A percentile compares a stretch with the other conserved stretches of the same genome.
These are phyloP conservation scores for Pseudeuparius sepicola DNA, from an alignment of 2,888 invertebrate species.

Conservation along the genomic window DNA sequence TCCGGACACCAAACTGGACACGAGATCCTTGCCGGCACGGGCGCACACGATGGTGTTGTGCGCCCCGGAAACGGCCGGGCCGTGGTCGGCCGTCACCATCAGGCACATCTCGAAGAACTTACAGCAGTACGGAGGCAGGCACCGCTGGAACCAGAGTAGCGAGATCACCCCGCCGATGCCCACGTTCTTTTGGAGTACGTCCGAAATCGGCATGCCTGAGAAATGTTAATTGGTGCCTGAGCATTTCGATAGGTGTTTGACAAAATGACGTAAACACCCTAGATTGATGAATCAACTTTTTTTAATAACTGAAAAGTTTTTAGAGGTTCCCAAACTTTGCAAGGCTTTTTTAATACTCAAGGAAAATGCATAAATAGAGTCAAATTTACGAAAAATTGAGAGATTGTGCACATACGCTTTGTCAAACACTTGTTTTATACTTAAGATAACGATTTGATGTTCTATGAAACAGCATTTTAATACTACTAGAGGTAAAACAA, in stretches of 20 bases:
- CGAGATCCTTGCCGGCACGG: slow-evolving; percentile 96
- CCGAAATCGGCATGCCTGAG: slow-evolving; percentile 70
- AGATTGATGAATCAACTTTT: not conserved
- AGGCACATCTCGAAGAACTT: slow-evolving; percentile 99
- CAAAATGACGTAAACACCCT: not conserved
- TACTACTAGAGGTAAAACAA: too few species aligned
- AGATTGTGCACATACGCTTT: too few species aligned
- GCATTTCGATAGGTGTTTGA: not conserved
- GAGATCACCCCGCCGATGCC: slow-evolving; percentile 98
- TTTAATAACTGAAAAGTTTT: too few species aligned
- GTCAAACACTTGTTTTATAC: too few species aligned
- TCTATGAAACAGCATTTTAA: too few species aligned
- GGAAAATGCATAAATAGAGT: too few species aligned
- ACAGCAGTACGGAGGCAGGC: slow-evolving; percentile 85
- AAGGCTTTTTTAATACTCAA: too few species aligned
- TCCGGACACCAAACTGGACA: slow-evolving; percentile 91
- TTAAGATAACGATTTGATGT: too few species aligned
- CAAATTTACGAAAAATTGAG: too few species aligned
- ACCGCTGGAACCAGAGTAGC: slow-evolving; percentile 96
- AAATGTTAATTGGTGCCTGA: too few species aligned
- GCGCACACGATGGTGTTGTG: slow-evolving; percentile 99
- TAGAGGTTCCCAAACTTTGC: too few species aligned
- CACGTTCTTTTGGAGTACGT: slow-evolving; percentile 85
- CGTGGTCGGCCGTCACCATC: slow-evolving; percentile 98
- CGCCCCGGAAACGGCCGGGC: slow-evolving; percentile 91